Conservation (phyloP, 2,113 vertebrate species). For the Athene noctua region DNA sequence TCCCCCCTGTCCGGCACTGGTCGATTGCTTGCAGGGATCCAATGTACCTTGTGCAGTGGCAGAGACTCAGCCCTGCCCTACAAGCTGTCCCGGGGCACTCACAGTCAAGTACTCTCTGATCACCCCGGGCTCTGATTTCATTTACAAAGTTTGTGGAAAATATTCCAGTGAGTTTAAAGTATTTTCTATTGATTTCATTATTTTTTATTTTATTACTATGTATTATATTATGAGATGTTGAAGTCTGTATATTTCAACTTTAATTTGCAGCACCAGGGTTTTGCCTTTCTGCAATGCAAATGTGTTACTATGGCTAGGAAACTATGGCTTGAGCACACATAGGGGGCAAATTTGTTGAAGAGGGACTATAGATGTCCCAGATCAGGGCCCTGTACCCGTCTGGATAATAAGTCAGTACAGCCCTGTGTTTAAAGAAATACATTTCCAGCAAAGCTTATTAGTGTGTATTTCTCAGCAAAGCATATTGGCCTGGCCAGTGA, state of each 20-base stretch:
- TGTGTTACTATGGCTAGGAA: background rate
- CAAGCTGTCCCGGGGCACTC: no score
- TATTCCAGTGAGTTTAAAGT: background rate
- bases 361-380: background rate
- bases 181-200: background rate
- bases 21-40: no score
- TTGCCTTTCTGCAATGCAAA: background rate
- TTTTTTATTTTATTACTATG: background rate
- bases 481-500: no score
- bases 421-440: background rate
- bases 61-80: no score
- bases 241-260: background rate
- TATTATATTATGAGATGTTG: background rate
- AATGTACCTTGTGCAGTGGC: no score
- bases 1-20: no score
- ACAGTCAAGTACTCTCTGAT: no score
- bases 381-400: accelerated
- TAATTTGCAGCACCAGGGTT: background rate
- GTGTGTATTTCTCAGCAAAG: background rate
- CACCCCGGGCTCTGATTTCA: background rate
- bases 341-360: background rate
- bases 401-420: background rate
- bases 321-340: background rate
- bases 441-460: background rate
- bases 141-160: background rate